A percentile compares a stretch with the other conserved stretches of the same genome.
Conservation (phyloP, 2,888 invertebrate species). For the Enchytraeus crypticus region DNA sequence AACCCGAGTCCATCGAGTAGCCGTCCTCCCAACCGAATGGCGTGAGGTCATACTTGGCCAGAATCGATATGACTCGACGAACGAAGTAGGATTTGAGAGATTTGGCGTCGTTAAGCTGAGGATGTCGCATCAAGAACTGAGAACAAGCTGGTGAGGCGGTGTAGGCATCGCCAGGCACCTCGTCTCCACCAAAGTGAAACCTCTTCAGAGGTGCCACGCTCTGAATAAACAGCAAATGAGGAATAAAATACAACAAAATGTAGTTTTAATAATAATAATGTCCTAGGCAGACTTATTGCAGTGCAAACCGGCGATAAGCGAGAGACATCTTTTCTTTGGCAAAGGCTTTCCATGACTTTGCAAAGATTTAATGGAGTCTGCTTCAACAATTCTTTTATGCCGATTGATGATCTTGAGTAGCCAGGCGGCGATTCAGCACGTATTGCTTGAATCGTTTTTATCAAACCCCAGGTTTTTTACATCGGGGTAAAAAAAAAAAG, state of each 20-base stretch:
- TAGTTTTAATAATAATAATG: too few species aligned
- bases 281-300: too few species aligned
- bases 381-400: too few species aligned
- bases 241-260: not conserved
- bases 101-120: constrained; percentile 1
- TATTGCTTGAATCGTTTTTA: too few species aligned
- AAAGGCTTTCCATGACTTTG: too few species aligned
- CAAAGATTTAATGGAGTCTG: too few species aligned
- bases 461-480: too few species aligned
- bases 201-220: constrained; percentile 32
- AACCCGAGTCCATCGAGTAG: constrained; percentile 5
- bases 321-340: too few species aligned
- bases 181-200: constrained; percentile 44
- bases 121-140: constrained; percentile 5
- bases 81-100: constrained; percentile 14
- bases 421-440: too few species aligned
- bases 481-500: too few species aligned
- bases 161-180: constrained; percentile 38
- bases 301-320: too few species aligned
- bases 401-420: too few species aligned
- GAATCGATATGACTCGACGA: constrained; percentile 7
- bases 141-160: constrained; percentile 34
- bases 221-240: not conserved
- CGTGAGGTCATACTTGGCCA: constrained; percentile 1
- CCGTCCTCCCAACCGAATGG: constrained; percentile 18